Base-by-base conservation (phyloP, 1,140 invertebrate genomes). In the Branchinecta lindahli region DNA sequence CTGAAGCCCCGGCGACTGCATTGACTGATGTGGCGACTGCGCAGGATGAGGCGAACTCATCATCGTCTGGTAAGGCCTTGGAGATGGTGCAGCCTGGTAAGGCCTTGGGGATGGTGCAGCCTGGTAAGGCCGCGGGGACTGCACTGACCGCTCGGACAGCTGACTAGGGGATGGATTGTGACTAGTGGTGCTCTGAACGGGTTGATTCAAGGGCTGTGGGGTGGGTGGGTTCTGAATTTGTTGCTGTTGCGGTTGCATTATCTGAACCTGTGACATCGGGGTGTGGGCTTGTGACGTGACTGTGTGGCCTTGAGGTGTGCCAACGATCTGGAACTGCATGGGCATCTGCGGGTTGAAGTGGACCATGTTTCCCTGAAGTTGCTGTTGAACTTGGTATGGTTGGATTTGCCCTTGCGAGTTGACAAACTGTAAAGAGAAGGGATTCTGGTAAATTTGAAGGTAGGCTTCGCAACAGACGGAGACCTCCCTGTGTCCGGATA, bases 1-100 rank as follows among this genome's bases (percentile, higher is more conserved):
- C 84, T 33, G 84, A 85, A 66, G 80, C 81, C 68, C 85, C 79
- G 71, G 85, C 82, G 73, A 84, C 82, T 72, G 83, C 68, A 61
- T 61, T 61, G 52, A 61, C 12, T 20, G 52, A 61, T 61, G 52
- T 1, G 52, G 52, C 18, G 52, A 61, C 52, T 61, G 52, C 2
- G 18, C 2, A 61, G 12, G 52, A 12, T 20, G 52, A 3, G 52
- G 52, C 4, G 52, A 61, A 15, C 18, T 12, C 52, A 61, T 61
- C 18, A 61, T 20, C 12, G 52, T 15, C 18, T 12, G 52, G 12
- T 12, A 61, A 61, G 52, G 18, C 12, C 52, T 61, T 61, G 52
- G 52, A 15, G 52, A 61, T 15, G 52, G 52, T 2, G 52, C 52
- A 61, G 52, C 52, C 18, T 12, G 52, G 12, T 12, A 61, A 61